These are phyloP conservation scores for Hypolimnas misippus DNA, from an alignment of 2,888 invertebrate species.

Conservation along the genomic window DNA sequence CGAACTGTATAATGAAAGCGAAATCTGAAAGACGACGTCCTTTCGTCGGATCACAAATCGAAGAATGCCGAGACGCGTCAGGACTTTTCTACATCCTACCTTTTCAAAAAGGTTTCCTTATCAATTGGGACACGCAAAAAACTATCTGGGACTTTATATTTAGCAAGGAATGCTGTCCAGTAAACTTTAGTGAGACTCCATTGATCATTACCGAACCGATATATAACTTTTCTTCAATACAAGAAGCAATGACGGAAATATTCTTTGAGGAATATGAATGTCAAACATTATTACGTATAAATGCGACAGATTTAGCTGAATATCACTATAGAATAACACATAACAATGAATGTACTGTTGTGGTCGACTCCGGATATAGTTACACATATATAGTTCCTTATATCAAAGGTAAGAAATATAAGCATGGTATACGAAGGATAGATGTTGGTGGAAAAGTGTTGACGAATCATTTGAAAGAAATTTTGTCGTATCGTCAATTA, in stretches of 20 bases:
- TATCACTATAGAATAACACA: constrained; percentile 85
- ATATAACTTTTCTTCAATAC: constrained; percentile 95
- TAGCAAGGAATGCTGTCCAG: constrained; percentile 91
- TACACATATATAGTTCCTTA: constrained; percentile 98
- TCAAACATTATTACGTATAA: constrained; percentile 90
- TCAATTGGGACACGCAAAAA: constrained; percentile 98
- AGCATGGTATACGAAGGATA: constrained; percentile 89
- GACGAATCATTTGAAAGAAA: constrained; percentile 98
- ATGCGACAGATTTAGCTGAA: constrained; percentile 91
- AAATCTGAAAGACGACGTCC: constrained; percentile 97
- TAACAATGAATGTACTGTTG: constrained; percentile 87
- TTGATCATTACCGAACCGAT: constrained; percentile 96
- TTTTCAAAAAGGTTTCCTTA: constrained; percentile 96
- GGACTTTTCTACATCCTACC: constrained; percentile 97
- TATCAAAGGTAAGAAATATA: constrained; percentile 88
- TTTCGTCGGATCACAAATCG: constrained; percentile 96
- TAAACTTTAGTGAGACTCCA: constrained; percentile 90
- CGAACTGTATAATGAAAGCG: constrained; percentile 99
- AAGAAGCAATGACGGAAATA: constrained; percentile 97
- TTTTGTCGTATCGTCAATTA: constrained; percentile 96
- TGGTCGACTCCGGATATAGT: constrained; percentile 98
- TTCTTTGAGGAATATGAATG: constrained; percentile 99
- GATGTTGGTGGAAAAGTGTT: constrained; percentile 98
- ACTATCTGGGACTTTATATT: constrained; percentile 98
- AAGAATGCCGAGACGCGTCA: constrained; percentile 98